Conservation (phyloP, 2,113 vertebrate species). For the Eulemur macaco region DNA sequence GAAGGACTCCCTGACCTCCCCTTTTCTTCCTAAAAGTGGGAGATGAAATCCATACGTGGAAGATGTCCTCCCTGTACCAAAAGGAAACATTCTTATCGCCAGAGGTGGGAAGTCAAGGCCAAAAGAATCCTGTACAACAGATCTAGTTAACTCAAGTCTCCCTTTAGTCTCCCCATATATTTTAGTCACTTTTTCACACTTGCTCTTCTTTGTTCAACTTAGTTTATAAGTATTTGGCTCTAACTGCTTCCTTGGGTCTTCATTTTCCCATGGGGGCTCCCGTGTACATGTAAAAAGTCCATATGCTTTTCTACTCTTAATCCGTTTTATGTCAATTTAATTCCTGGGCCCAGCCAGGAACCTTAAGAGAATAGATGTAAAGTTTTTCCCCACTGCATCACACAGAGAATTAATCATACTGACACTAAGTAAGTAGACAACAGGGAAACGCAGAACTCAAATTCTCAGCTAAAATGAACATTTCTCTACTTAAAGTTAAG, state of each 20-base stretch:
- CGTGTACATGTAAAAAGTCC: neutral
- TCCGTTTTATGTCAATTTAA: no score
- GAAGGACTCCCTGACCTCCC: neutral
- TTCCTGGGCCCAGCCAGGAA: neutral
- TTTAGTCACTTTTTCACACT: neutral
- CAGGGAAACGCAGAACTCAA: fast-evolving
- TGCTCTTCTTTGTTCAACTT: neutral
- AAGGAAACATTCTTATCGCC: neutral
- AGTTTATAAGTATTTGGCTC: neutral
- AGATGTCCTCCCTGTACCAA: neutral
- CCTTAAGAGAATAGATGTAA: no score
- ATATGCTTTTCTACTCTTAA: neutral
- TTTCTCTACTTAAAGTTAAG: neutral
- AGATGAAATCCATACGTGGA: neutral
- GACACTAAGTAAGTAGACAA: fast-evolving
- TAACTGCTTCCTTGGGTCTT: neutral
- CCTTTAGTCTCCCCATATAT: neutral
- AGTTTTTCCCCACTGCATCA: no score
- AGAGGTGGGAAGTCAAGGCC: neutral
- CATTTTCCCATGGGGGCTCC: neutral
- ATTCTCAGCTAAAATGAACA: neutral
- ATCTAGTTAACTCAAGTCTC: fast-evolving
- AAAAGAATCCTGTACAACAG: no score
- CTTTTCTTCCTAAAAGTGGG: neutral
- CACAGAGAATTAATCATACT: fast-evolving